phyloP scores from a whole-genome alignment of 2,888 invertebrate genomes.

The Caenorhabditis doughertyi region DNA sequence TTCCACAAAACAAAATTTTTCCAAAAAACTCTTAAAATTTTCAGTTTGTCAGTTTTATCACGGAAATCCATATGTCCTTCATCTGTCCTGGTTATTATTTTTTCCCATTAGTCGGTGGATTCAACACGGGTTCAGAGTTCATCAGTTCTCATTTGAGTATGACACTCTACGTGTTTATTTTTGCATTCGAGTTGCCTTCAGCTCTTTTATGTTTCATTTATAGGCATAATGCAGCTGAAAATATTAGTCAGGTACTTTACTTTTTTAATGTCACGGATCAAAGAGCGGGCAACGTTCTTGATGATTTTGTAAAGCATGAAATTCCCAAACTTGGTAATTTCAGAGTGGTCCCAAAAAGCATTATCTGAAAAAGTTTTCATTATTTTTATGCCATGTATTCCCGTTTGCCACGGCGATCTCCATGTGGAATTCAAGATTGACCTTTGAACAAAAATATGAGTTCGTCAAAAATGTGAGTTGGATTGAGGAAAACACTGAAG shows the following conservation, averaged over 20 bases:
- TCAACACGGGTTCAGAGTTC: background rate
- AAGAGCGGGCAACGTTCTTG: too few species aligned
- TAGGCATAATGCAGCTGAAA: slow-evolving; percentile 1
- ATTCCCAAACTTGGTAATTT: too few species aligned
- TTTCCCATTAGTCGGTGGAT: slow-evolving; percentile 38
- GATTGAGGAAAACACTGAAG: background rate
- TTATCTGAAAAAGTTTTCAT: background rate
- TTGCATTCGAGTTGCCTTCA: slow-evolving; percentile 23
- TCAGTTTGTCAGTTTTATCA: slow-evolving; percentile 29
- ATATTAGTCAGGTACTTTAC: background rate
- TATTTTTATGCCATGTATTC: slow-evolving; percentile 11
- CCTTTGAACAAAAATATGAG: background rate
- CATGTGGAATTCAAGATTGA: slow-evolving; percentile 17
- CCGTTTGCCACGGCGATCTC: background rate
- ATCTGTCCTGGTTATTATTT: slow-evolving; percentile 35
- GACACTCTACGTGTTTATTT: slow-evolving; percentile 16
- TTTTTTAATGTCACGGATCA: too few species aligned
- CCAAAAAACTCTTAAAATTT: background rate
- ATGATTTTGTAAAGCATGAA: background rate
- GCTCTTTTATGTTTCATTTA: slow-evolving; percentile 16
- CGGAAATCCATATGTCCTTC: slow-evolving; percentile 23
- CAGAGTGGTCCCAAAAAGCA: background rate
- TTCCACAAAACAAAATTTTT: background rate
- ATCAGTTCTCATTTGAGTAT: slow-evolving; percentile 7
- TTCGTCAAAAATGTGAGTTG: background rate